These are phyloP conservation scores for Crotalus tigris DNA, from an alignment of 2,113 vertebrate species.

Conservation along the genomic window DNA sequence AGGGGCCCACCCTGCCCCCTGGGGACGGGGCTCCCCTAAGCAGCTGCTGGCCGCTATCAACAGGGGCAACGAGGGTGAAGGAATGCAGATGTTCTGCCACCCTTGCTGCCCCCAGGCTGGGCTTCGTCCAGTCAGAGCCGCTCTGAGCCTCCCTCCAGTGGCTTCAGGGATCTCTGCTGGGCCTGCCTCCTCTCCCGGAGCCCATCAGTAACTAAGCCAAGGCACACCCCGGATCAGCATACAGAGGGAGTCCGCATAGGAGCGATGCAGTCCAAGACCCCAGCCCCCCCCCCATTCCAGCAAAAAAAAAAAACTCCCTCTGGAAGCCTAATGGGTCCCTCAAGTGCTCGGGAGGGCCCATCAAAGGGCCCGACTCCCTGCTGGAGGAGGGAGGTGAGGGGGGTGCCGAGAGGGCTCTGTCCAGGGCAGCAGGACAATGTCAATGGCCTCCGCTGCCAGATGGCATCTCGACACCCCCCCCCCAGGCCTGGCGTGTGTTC, in stretches of 20 bases:
- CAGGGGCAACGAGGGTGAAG: not conserved
- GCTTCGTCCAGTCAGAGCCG: no score
- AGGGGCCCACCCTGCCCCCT: no score
- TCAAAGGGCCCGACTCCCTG: no score
- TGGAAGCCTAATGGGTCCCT: not conserved
- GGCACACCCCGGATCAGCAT: no score
- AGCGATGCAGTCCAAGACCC: not conserved
- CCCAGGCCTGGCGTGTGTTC: no score
- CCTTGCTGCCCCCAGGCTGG: not conserved
- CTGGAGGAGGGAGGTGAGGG: no score
- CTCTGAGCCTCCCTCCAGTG: not conserved
- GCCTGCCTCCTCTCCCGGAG: not conserved
- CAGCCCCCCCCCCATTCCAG: not conserved
- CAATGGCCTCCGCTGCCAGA: no score
- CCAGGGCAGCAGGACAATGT: no score
- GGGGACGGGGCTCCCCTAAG: not conserved
- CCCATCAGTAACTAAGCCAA: no score
- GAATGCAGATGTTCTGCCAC: not conserved
- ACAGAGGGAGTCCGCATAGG: not conserved
- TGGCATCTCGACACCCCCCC: fast-evolving
- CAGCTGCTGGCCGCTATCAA: not conserved
- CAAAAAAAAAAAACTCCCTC: not conserved
- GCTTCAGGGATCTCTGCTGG: not conserved
- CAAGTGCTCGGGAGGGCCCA: not conserved
- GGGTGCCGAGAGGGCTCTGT: not conserved